Percentiles rank a stretch among this genome's conserved stretches.
phyloP scores from a whole-genome alignment of 1,140 invertebrate genomes.

The Grapholita molesta region DNA sequence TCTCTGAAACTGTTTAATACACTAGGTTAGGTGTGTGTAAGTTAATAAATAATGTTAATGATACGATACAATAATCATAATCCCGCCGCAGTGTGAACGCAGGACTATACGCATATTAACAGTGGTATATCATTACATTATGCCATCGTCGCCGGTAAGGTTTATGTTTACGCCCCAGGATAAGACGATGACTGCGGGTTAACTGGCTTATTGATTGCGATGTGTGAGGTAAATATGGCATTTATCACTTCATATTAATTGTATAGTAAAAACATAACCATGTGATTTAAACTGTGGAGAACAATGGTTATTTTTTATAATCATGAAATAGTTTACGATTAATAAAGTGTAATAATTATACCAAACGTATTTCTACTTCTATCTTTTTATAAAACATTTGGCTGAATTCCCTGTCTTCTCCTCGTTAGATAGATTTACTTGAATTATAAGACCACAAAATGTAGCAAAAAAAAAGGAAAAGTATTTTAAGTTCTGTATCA shows the following conservation, averaged over 20 bases:
- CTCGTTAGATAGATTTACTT: too few relatives aligned
- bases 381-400: too few relatives aligned
- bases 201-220: background rate
- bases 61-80: too few relatives aligned
- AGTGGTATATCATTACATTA: background rate
- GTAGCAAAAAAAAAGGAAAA: background rate
- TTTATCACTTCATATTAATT: background rate
- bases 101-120: background rate
- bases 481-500: background rate
- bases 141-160: background rate
- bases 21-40: background rate
- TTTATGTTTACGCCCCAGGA: background rate
- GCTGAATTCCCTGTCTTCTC: too few relatives aligned
- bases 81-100: background rate
- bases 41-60: too few relatives aligned
- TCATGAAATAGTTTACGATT: too few relatives aligned
- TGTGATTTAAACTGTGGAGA: background rate
- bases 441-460: background rate
- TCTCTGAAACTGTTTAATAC: too few relatives aligned
- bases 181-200: background rate
- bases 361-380: too few relatives aligned
- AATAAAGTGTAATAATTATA: too few relatives aligned
- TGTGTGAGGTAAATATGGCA: background rate
- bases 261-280: background rate
- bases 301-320: too few relatives aligned